Conservation (phyloP, 64 coral and sea anemone genomes). For the Montipora efflorescens region DNA sequence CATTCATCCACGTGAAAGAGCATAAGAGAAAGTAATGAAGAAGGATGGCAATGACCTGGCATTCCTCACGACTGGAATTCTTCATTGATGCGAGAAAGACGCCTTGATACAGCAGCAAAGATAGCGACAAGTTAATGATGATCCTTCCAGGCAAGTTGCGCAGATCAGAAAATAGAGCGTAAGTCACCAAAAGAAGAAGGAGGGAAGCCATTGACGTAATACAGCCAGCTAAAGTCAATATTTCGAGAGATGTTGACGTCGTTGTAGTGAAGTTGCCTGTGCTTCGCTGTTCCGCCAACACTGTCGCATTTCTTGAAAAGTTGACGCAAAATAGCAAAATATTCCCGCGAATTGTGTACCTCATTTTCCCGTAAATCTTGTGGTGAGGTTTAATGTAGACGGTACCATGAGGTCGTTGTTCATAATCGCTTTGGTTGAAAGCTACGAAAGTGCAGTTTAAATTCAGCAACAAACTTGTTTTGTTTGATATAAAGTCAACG, state of each 20-base stretch:
- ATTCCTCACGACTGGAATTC: too few relatives aligned
- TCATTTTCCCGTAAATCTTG: background rate
- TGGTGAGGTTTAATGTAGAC: conserved; percentile 1
- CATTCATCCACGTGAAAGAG: conserved; percentile 44
- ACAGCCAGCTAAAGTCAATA: conserved; percentile 43
- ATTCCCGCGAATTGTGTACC: background rate
- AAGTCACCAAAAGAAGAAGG: conserved; percentile 40
- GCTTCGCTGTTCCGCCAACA: background rate
- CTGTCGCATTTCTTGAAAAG: conserved; percentile 10
- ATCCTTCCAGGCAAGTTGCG: too few relatives aligned
- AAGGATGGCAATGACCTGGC: too few relatives aligned
- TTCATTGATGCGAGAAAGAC: background rate
- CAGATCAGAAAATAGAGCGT: conserved; percentile 5
- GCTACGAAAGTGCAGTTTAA: conserved; percentile 1
- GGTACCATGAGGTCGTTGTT: background rate
- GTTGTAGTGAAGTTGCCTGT: background rate
- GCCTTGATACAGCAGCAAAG: conserved; percentile 35
- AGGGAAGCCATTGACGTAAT: conserved; percentile 24
- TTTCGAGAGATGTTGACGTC: background rate
- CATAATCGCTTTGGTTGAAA: conserved; percentile 27
- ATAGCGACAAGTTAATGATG: background rate
- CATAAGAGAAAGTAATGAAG: background rate
- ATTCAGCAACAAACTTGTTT: background rate
- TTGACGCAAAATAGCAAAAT: conserved; percentile 2
- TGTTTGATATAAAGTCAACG: background rate